These are phyloP conservation scores for Hipposideros larvatus DNA, from an alignment of 2,797 vertebrate genomes.

Conservation along the genomic window DNA sequence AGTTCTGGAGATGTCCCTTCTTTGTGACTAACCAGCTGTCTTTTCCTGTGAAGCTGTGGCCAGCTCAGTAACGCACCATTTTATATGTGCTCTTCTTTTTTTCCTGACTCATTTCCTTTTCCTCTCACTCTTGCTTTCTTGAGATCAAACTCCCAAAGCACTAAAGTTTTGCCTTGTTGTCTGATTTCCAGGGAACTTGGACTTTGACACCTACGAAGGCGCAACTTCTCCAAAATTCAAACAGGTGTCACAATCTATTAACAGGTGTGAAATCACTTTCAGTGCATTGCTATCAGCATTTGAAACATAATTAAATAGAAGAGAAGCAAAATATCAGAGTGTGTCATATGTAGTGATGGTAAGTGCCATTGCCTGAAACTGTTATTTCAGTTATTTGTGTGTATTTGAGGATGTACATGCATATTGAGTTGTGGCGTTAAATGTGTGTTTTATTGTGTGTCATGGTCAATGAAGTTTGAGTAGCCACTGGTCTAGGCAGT, in stretches of 20 bases:
- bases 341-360: background rate
- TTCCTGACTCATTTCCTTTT: background rate
- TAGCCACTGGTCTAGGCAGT: background rate
- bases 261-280: background rate
- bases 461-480: background rate
- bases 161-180: background rate
- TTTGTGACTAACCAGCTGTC: background rate
- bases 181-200: background rate
- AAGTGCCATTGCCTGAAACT: background rate
- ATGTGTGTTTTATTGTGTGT: background rate
- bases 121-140: slow-evolving; percentile 22
- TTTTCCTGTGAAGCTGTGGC: background rate
- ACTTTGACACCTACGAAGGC: background rate
- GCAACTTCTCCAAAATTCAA: slow-evolving; percentile 15
- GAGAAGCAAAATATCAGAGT: background rate
- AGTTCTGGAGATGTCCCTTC: background rate
- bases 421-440: background rate
- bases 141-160: slow-evolving; percentile 1
- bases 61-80: background rate
- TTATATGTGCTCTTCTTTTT: background rate
- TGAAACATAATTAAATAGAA: background rate
- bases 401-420: background rate
- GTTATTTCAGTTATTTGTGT: background rate
- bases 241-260: background rate
- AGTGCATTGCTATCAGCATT: slow-evolving; percentile 6